Percentiles rank a stretch among this genome's conserved stretches.
These are phyloP conservation scores for Ptilodon capucinus DNA, from an alignment of 2,888 invertebrate species.

Conservation along the genomic window DNA sequence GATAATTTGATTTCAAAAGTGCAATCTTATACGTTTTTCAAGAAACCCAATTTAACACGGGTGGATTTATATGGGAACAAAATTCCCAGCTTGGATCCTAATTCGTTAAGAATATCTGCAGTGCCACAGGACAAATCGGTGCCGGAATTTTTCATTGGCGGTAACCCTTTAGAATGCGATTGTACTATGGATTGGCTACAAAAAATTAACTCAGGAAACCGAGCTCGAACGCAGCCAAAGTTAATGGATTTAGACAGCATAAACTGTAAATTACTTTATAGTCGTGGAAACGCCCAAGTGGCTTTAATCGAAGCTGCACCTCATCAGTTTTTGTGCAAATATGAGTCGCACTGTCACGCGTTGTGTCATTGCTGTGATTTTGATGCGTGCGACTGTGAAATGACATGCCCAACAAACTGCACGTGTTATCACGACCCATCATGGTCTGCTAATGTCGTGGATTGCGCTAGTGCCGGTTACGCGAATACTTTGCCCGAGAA, in stretches of 20 bases:
- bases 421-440: conserved; percentile 94
- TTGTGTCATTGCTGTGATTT: conserved; percentile 95
- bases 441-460: conserved; percentile 93
- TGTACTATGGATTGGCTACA: conserved; percentile 96
- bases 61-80: conserved; percentile 92
- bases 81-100: conserved; percentile 88
- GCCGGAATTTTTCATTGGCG: conserved; percentile 92
- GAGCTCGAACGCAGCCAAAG: conserved; percentile 90
- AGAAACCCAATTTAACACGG: conserved; percentile 91
- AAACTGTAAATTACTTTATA: conserved; percentile 90
- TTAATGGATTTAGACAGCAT: conserved; percentile 92
- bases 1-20: conserved; percentile 92
- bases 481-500: conserved; percentile 87
- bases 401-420: conserved; percentile 94
- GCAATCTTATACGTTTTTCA: conserved; percentile 93
- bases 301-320: conserved; percentile 90
- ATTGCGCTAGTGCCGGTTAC: conserved; percentile 89
- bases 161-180: conserved; percentile 94
- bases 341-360: conserved; percentile 92
- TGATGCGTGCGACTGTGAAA: conserved; percentile 96
- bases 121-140: conserved; percentile 87
- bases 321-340: conserved; percentile 92
- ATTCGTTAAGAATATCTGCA: conserved; percentile 88
- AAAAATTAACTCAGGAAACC: conserved; percentile 88
- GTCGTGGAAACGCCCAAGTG: conserved; percentile 87